Conservation (phyloP, 2,888 invertebrate genomes). For the Cetonia aurata region DNA sequence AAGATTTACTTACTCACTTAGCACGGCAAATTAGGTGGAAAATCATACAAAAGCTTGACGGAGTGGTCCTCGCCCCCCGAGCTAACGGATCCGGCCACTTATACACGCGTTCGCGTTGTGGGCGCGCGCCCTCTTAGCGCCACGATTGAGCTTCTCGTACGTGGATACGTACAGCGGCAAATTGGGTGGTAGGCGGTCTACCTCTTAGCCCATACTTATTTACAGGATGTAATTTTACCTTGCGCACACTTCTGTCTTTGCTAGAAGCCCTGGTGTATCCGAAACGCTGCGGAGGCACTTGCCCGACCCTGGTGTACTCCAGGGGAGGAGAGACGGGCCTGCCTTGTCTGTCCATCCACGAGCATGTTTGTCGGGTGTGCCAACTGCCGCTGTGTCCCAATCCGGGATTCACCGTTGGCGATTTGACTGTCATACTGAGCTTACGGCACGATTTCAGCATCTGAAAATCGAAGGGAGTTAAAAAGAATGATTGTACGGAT, state of each 20-base stretch:
- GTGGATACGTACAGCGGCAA: no score
- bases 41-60: conserved; percentile 45
- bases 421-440: conserved; percentile 89
- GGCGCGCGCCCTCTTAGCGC: no score
- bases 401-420: conserved; percentile 77
- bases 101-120: no score
- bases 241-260: conserved; percentile 76
- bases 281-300: conserved; percentile 62
- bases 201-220: no score
- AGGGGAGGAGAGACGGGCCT: conserved; percentile 88
- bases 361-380: conserved; percentile 83
- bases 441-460: conserved; percentile 91
- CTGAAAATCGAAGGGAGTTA: conserved; percentile 67
- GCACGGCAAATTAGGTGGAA: conserved; percentile 47
- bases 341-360: conserved; percentile 95
- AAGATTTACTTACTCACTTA: conserved; percentile 37
- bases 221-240: conserved; percentile 66
- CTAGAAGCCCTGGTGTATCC: conserved; percentile 66
- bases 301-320: conserved; percentile 69
- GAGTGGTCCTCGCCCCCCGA: not conserved
- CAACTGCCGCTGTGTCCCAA: conserved; percentile 67
- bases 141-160: no score
- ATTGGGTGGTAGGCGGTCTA: no score
- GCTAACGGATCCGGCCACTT: no score
- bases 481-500: not conserved